A percentile compares a stretch with the other conserved stretches of the same genome.
These are phyloP conservation scores for Meghimatium bilineatum DNA, from an alignment of 2,888 invertebrate species.

Conservation along the genomic window DNA sequence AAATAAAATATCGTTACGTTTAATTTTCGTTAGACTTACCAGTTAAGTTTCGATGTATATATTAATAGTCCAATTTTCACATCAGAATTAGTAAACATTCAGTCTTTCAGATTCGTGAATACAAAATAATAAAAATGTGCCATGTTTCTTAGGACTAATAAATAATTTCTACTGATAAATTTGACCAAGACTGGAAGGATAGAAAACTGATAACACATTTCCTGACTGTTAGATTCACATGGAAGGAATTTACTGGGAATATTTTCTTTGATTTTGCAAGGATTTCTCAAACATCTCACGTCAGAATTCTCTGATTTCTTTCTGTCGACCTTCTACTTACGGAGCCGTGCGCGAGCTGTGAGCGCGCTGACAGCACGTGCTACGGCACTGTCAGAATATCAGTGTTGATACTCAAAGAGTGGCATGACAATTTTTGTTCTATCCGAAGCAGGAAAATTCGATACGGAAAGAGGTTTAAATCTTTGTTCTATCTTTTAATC, in stretches of 20 bases:
- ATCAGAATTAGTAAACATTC: too few species aligned
- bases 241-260: too few species aligned
- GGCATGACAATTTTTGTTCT: background rate
- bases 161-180: background rate
- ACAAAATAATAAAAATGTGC: background rate
- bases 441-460: background rate
- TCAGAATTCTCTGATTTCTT: too few species aligned
- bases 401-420: background rate
- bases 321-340: background rate
- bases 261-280: background rate
- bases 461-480: background rate
- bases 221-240: background rate
- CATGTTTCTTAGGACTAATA: background rate
- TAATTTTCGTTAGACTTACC: background rate
- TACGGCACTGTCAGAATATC: background rate
- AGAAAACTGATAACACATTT: background rate
- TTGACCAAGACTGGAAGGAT: background rate
- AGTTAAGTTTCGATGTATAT: background rate
- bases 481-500: background rate
- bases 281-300: background rate
- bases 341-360: background rate
- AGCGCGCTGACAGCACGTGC: constrained; percentile 11
- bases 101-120: too few species aligned
- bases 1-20: too few species aligned
- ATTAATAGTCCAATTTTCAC: background rate